Evolutionary conservation across 2,888 invertebrate genomes (phyloP).

Genomic region (Nycteola revayana): DNA sequence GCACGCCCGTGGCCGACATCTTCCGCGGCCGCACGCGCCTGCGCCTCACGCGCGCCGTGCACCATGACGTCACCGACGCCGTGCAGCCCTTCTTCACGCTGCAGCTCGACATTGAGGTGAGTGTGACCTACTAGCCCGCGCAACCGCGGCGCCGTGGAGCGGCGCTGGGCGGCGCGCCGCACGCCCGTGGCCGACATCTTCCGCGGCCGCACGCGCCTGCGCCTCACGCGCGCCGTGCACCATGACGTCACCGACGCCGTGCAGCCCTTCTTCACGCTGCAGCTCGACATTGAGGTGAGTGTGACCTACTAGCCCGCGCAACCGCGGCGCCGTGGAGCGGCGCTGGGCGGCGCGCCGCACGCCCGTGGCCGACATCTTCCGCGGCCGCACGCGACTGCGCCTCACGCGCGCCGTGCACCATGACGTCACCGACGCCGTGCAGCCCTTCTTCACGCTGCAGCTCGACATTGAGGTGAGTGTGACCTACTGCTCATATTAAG

Average conservation of each 20-base stretch:
- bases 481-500: too few species aligned
- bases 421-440: slow-evolving; percentile 94
- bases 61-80: slow-evolving; percentile 93
- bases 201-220: too few species aligned
- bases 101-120: slow-evolving; percentile 95
- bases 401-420: too few species aligned
- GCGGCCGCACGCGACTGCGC: too few species aligned
- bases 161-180: slow-evolving; percentile 86
- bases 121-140: too few species aligned
- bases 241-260: slow-evolving; percentile 95
- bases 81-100: slow-evolving; percentile 98
- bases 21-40: too few species aligned
- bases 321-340: slow-evolving; percentile 93
- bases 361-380: too few species aligned
- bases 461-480: slow-evolving; percentile 95
- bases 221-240: too few species aligned
- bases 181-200: too few species aligned
- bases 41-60: too few species aligned
- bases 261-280: slow-evolving; percentile 97
- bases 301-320: too few species aligned
- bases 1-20: too few species aligned
- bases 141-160: slow-evolving; percentile 93
- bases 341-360: slow-evolving; percentile 87
- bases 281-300: slow-evolving; percentile 95
- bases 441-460: slow-evolving; percentile 97